phyloP scores from a whole-genome alignment of 1,140 invertebrate genomes.

The Octopus sinensis region DNA sequence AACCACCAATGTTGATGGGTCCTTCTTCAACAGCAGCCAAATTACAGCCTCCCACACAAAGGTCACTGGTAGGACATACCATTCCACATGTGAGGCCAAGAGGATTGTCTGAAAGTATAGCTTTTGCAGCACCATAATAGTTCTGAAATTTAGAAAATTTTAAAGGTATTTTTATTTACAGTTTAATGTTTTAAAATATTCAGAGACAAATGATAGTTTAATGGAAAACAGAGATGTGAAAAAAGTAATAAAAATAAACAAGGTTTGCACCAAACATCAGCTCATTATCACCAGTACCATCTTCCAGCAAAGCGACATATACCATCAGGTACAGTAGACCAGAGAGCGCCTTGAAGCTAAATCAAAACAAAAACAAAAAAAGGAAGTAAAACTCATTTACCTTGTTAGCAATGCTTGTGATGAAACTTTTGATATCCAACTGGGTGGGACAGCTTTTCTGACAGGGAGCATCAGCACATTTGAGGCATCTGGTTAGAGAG shows the following conservation, averaged over 20 bases:
- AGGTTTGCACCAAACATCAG: no score
- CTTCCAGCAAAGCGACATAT: no score
- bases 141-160: conserved; percentile 64
- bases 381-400: conserved; percentile 56
- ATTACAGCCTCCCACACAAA: conserved; percentile 97
- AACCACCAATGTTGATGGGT: conserved; percentile 94
- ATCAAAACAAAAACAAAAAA: no score
- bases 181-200: no score
- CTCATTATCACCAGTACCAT: no score
- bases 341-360: no score
- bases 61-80: conserved; percentile 97
- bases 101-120: conserved; percentile 95
- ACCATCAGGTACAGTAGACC: no score
- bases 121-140: conserved; percentile 95
- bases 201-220: no score
- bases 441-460: conserved; percentile 98
- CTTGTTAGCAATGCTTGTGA: conserved; percentile 93
- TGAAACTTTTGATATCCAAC: conserved; percentile 94
- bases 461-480: conserved; percentile 96
- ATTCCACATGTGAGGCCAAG: conserved; percentile 93
- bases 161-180: no score
- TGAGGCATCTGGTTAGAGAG: conserved; percentile 71
- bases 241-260: no score
- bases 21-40: conserved; percentile 92
- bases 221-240: no score